Base-by-base conservation (phyloP, 2,113 vertebrate species). In the Protobothrops mucrosquamatus region DNA sequence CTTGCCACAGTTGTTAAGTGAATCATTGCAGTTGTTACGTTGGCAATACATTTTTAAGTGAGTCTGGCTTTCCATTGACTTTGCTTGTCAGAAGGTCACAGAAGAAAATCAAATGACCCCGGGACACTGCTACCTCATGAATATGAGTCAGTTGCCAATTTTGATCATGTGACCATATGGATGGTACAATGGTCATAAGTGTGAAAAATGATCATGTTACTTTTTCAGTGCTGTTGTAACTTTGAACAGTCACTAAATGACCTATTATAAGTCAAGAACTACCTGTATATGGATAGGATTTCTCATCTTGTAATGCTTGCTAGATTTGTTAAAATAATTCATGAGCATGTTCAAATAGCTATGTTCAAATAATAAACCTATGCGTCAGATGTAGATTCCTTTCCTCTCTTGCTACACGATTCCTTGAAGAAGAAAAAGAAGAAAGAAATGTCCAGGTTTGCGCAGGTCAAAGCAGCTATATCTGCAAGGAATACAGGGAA, bases 301-400 rank as follows among this genome's bases (percentile, higher is more conserved):
- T 69, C 54, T 24, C 23, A 57, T 61, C 57, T 88, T 88, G 48
- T 55, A 24, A 69, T 7, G 20, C n/a, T 88, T 88, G 26, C 64
- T 93, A 86, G 43, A 81, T 39, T 26, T 95, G 39, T 43, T 89
- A 0, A 88, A 93, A 93, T 95, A 91, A 48, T 93, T 56, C 55
- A 29, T 92, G 94, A 3, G 85, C 55, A 87, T 51, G 8, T 51
- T 51, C 48, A 81, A 81, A 81, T 34, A 81, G 69, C 18, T 23
- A 43, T 18, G 8, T 81, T 43, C 34, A 22, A 81, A 81, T 81
- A 43, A 43, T 81, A 43, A 81, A 43, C 34, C 34, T 22, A 43
- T 22, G 74, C 43, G 74, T 20, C 34, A 81, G 20, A 81, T 81
- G 18, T 34, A 81, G 34, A 43, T 43, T 81, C 74, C 6, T 81